These are phyloP conservation scores for Sclerurus mexicanus DNA, from an alignment of 2,113 vertebrate genomes.

Conservation along the genomic window DNA sequence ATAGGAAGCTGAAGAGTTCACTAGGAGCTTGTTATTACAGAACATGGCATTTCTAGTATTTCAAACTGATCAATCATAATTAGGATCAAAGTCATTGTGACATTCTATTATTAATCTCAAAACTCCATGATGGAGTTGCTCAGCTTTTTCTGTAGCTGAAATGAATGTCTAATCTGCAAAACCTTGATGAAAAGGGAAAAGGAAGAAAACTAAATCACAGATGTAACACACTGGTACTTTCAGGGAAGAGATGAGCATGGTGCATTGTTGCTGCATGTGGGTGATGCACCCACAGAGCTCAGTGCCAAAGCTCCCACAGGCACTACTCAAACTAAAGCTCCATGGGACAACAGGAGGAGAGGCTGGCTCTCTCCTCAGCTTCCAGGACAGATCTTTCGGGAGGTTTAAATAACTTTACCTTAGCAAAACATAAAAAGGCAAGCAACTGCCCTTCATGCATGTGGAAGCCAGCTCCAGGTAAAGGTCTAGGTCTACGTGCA, in stretches of 20 bases:
- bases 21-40: neutral
- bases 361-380: neutral
- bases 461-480: neutral
- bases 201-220: neutral
- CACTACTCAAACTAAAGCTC: neutral
- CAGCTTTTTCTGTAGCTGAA: neutral
- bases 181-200: neutral
- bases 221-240: neutral
- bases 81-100: neutral
- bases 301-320: neutral
- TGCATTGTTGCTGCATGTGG: neutral
- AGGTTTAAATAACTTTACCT: neutral
- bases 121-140: neutral
- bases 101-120: neutral
- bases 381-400: neutral
- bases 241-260: neutral
- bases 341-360: neutral
- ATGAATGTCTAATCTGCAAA: neutral
- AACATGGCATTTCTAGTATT: neutral
- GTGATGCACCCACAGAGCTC: neutral
- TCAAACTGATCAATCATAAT: neutral
- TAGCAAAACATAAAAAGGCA: neutral
- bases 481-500: neutral
- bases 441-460: accelerated
- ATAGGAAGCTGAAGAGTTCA: neutral